A percentile compares a stretch with the other conserved stretches of the same genome.
Conservation (phyloP, 2,888 invertebrate genomes). For the Noctua janthina region DNA sequence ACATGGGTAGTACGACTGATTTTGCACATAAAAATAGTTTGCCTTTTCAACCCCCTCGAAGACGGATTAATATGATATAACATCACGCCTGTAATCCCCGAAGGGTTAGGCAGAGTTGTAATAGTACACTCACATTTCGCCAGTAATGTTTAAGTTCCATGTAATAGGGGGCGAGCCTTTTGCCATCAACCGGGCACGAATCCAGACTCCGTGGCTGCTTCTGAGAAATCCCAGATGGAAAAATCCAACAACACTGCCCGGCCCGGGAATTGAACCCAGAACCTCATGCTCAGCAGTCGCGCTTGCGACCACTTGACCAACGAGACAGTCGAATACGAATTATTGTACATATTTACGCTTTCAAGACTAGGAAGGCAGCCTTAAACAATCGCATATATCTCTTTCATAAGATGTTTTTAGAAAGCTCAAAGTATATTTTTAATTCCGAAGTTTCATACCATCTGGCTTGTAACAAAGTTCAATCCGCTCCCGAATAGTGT, state of each 20-base stretch:
- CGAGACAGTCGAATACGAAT: background rate
- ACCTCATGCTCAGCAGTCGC: too few species aligned
- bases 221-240: too few species aligned
- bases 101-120: too few species aligned
- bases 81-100: too few species aligned
- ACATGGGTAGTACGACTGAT: conserved; percentile 6
- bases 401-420: conserved; percentile 24
- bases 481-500: conserved; percentile 36
- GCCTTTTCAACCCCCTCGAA: background rate
- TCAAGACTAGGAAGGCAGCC: background rate
- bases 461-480: conserved; percentile 51
- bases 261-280: too few species aligned
- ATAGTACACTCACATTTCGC: too few species aligned
- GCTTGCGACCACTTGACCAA: too few species aligned
- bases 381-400: conserved; percentile 14
- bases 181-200: too few species aligned
- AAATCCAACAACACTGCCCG: too few species aligned
- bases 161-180: too few species aligned
- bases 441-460: conserved; percentile 58
- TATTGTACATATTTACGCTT: conserved; percentile 12
- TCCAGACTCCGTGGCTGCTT: too few species aligned
- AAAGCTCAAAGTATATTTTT: conserved; percentile 46
- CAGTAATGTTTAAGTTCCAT: too few species aligned
- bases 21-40: conserved; percentile 37
- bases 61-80: conserved; percentile 1